phyloP scores from a whole-genome alignment of 2,888 invertebrate species.

The Auanema sp. region DNA sequence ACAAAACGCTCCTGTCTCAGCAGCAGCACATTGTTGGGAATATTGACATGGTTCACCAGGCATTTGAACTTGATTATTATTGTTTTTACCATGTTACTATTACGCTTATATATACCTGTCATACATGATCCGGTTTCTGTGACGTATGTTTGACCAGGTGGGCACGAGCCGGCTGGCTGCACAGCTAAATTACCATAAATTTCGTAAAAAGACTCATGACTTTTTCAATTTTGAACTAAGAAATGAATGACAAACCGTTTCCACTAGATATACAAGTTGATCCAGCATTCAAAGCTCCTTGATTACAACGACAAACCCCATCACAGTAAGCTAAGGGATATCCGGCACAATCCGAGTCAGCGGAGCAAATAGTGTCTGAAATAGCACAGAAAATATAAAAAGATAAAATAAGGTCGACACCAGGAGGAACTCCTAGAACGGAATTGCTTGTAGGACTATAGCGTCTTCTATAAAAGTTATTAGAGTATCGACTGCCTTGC shows the following conservation, averaged over 20 bases:
- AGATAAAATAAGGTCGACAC: neutral
- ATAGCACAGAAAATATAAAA: neutral
- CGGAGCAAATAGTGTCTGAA: conserved; percentile 47
- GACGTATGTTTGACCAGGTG: conserved; percentile 60
- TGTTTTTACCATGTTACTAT: too few relatives aligned
- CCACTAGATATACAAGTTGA: conserved; percentile 54
- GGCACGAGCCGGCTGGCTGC: conserved; percentile 45
- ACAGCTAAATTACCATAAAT: conserved; percentile 25
- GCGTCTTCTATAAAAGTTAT: conserved; percentile 18
- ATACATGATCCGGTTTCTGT: conserved; percentile 63
- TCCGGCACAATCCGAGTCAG: conserved; percentile 61
- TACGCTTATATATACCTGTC: conserved; percentile 46
- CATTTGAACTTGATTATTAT: conserved; percentile 47
- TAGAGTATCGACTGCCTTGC: conserved; percentile 3
- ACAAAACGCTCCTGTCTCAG: conserved; percentile 62
- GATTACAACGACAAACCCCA: conserved; percentile 60
- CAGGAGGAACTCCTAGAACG: conserved; percentile 2
- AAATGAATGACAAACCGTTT: conserved; percentile 23
- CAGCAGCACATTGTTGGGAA: conserved; percentile 63
- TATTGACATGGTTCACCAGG: conserved; percentile 64
- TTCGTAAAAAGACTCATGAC: neutral
- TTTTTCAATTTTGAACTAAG: neutral
- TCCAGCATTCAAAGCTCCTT: conserved; percentile 62
- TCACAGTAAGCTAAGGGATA: conserved; percentile 62
- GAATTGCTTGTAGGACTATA: conserved; percentile 1